A percentile compares a stretch with the other conserved stretches of the same genome.
These are phyloP conservation scores for Cataglyphis rosenhaueri DNA, from an alignment of 2,888 invertebrate species.

Conservation along the genomic window DNA sequence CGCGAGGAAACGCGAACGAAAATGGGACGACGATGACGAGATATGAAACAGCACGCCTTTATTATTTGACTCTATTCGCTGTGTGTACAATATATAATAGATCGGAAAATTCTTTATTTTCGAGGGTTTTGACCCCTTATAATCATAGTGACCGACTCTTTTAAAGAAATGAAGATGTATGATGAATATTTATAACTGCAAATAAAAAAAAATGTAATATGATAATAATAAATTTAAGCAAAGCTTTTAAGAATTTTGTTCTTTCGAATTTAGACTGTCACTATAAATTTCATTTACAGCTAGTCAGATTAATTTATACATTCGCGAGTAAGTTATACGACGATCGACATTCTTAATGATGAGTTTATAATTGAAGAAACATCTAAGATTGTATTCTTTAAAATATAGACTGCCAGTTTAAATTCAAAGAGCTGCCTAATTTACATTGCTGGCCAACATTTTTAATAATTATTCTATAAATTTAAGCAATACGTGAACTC, in stretches of 20 bases:
- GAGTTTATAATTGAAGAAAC: background rate
- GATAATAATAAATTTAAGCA: background rate
- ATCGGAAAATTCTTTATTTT: background rate
- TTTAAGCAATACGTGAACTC: background rate
- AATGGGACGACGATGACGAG: conserved; percentile 25
- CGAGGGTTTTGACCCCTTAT: background rate
- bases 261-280: background rate
- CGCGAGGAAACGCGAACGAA: conserved; percentile 31
- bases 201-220: background rate
- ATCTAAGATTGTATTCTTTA: background rate
- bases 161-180: conserved; percentile 8
- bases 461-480: background rate
- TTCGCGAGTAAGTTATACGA: background rate
- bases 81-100: conserved; percentile 9
- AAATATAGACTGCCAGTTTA: background rate
- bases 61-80: conserved; percentile 16
- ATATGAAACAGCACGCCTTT: conserved; percentile 24
- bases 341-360: background rate
- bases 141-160: no score
- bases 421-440: background rate
- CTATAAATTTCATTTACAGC: background rate
- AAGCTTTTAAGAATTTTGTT: background rate
- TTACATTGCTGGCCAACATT: background rate
- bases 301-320: background rate
- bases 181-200: background rate